These are phyloP conservation scores for Enteromius anoplus DNA, from an alignment of 2,797 vertebrate species.

Conservation along the genomic window DNA sequence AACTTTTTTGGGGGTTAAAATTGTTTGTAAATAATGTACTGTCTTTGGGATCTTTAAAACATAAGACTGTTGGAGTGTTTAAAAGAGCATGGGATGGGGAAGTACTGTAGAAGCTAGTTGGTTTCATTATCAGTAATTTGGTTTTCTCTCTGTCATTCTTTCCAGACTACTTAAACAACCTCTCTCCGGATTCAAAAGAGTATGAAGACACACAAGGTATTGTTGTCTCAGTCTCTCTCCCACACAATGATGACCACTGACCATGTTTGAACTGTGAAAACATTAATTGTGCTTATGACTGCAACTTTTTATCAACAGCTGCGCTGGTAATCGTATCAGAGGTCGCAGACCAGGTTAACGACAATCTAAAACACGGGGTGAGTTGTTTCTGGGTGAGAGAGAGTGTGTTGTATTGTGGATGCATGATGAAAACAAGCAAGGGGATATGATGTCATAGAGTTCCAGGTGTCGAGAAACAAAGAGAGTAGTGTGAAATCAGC, in stretches of 20 bases:
- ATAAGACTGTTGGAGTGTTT: background rate
- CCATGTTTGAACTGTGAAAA: background rate
- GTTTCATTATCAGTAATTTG: background rate
- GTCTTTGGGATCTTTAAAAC: background rate
- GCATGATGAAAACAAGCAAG: conserved; percentile 36
- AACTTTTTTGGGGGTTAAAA: background rate
- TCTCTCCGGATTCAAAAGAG: conserved; percentile 93
- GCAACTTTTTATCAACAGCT: conserved; percentile 74
- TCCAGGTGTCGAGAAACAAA: conserved; percentile 77
- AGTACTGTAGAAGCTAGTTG: background rate
- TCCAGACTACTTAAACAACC: conserved; percentile 97
- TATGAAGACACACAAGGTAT: conserved; percentile 96
- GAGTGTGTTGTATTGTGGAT: conserved; percentile 16
- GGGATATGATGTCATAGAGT: conserved; percentile 67
- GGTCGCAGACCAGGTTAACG: conserved; percentile 89
- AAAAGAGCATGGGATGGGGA: background rate
- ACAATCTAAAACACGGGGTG: conserved; percentile 94
- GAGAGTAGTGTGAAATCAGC: conserved; percentile 64
- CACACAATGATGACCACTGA: conserved; percentile 2
- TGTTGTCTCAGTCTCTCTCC: background rate
- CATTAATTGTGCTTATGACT: conserved; percentile 2
- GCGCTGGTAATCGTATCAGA: conserved; percentile 88
- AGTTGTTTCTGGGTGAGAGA: conserved; percentile 67
- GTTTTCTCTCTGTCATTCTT: conserved; percentile 36
- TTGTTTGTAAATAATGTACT: background rate